Evolutionary conservation across 1,140 invertebrate genomes (phyloP).

Genomic region (Linepithema humile): DNA sequence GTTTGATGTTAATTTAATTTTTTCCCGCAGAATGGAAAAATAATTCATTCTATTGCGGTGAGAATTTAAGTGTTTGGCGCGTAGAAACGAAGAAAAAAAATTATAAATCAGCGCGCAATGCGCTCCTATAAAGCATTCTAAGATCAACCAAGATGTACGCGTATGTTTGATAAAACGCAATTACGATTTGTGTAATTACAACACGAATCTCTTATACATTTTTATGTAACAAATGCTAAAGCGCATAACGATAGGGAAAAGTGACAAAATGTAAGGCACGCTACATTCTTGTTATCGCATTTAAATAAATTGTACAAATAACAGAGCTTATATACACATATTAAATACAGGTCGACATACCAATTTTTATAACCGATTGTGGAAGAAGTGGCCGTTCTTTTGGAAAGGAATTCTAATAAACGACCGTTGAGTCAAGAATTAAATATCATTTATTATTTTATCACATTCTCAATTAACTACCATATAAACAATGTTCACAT

Average conservation of each 20-base stretch:
- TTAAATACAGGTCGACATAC: slow-evolving; percentile 33
- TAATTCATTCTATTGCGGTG: background rate
- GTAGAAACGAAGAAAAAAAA: background rate
- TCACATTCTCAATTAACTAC: slow-evolving; percentile 40
- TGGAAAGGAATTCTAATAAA: slow-evolving; percentile 59
- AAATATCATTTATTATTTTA: slow-evolving; percentile 52
- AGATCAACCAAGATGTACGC: slow-evolving; percentile 28
- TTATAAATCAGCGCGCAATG: background rate
- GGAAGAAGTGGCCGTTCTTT: background rate
- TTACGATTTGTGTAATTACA: slow-evolving; percentile 16
- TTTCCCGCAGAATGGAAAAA: background rate
- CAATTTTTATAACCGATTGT: slow-evolving; percentile 19
- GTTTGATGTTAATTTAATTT: background rate
- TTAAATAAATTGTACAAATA: slow-evolving; percentile 68
- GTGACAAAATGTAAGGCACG: slow-evolving; percentile 48
- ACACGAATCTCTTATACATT: background rate
- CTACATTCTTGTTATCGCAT: slow-evolving; percentile 63
- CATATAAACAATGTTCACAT: slow-evolving; percentile 48
- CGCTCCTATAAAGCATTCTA: background rate
- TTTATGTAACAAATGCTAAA: background rate
- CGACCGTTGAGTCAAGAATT: slow-evolving; percentile 47
- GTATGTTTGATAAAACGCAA: slow-evolving; percentile 21
- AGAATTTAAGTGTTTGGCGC: background rate
- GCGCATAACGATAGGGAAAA: background rate
- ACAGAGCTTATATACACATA: slow-evolving; percentile 37